Conservation (phyloP, 2,888 invertebrate species). For the Periphyllus acericola region DNA sequence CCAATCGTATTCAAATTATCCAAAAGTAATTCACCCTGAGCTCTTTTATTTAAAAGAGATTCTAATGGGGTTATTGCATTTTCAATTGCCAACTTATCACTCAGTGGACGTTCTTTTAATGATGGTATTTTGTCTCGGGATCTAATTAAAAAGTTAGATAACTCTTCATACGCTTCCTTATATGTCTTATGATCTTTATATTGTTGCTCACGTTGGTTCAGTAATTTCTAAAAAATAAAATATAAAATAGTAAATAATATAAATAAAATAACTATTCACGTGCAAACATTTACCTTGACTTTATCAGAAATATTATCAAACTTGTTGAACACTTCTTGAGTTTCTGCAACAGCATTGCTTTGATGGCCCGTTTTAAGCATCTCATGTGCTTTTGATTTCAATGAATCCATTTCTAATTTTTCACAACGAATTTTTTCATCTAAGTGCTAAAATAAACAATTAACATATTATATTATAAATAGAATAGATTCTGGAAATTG, state of each 20-base stretch:
- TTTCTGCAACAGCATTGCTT: conserved; percentile 83
- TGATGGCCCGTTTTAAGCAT: conserved; percentile 88
- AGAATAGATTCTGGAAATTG: too few relatives aligned
- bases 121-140: conserved; percentile 90
- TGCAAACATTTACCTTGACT: conserved; percentile 71
- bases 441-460: conserved; percentile 69
- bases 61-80: conserved; percentile 89
- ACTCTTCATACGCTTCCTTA: conserved; percentile 90
- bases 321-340: conserved; percentile 84
- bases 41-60: conserved; percentile 85
- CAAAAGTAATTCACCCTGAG: conserved; percentile 86
- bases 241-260: conserved; percentile 41
- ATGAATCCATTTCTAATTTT: conserved; percentile 86
- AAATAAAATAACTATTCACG: neutral
- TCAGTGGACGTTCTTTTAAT: conserved; percentile 82
- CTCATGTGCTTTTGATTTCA: conserved; percentile 85
- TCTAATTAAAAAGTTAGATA: conserved; percentile 87
- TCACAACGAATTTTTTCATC: conserved; percentile 91
- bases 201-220: conserved; percentile 84
- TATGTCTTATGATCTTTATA: conserved; percentile 88
- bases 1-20: conserved; percentile 89
- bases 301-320: conserved; percentile 83
- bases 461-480: conserved; percentile 27
- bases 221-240: conserved; percentile 71
- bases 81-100: conserved; percentile 89